Evolutionary conservation across 2,113 vertebrate species (phyloP), one percentile per base, ranked within the genome.

Genomic region (Melanostigma gelatinosum): DNA sequence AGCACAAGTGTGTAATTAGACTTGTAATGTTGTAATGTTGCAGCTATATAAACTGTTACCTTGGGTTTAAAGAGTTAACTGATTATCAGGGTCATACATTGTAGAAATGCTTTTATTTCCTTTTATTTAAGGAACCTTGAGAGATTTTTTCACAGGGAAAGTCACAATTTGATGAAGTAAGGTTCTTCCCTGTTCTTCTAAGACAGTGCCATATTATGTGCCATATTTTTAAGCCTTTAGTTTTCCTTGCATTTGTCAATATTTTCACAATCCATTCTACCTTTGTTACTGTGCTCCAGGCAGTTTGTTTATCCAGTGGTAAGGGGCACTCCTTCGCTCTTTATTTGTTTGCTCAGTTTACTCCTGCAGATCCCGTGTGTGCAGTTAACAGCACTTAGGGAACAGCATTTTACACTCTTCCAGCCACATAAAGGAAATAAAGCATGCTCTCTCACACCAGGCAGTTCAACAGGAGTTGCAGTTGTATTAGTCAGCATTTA

Each of bases 301-400:
- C 60, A n/a, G 16, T 70, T 71, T 73, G 46, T 79, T 82, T 61
- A 44, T 50, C 50, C 50, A 32, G 57, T 42, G 18, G 34, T 64
- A 15, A 34, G 67, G 50, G 60, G 34, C 32, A 48, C 63, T 74
- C n/a, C 70, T 60, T 61, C n/a, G 44, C 65, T 68, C 20, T 75
- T 66, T 64, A 50, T 83, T 58, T 40, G 18, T 13, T 50, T 60
- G 55, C 22, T 54, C 34, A 36, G 9, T 60, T 75, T 73, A 9
- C 48, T 72, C 38, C 60, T 50, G 44, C 34, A 62, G 34, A 57
- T 46, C 36, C 66, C n/a, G 0, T 32, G 67, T 79, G 50, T 72
- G 40, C 70, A 61, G 44, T 71, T 81, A 67, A 83, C 57, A 64
- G 72, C 77, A 65, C 72, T 79, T 66, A 52, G 4, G 61, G 42